These are phyloP conservation scores for Fringilla coelebs DNA, from an alignment of 2,797 vertebrate species.

Conservation along the genomic window DNA sequence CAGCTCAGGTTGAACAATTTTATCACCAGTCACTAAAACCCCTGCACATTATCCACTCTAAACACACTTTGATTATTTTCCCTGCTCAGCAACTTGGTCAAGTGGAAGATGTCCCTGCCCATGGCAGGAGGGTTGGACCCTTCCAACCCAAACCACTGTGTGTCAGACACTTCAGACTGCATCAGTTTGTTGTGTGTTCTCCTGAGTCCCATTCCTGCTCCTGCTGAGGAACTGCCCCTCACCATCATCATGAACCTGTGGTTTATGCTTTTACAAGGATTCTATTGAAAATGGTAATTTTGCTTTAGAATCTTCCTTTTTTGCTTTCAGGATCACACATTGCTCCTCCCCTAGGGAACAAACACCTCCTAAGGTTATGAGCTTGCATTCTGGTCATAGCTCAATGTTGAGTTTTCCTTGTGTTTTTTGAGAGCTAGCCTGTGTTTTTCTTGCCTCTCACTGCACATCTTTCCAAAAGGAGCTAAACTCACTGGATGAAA, in stretches of 20 bases:
- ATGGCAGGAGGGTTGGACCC: not conserved
- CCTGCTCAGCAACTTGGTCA: not conserved
- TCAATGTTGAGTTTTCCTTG: not conserved
- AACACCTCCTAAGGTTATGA: not conserved
- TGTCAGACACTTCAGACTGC: not conserved
- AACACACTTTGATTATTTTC: not conserved
- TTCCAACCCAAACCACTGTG: not conserved
- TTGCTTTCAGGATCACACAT: not conserved
- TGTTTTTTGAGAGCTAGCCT: not conserved
- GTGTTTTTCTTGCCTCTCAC: not conserved
- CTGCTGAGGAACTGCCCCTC: not conserved
- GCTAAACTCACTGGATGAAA: not conserved
- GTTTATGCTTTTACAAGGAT: constrained; percentile 77
- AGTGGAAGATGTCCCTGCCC: not conserved
- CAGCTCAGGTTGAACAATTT: not conserved
- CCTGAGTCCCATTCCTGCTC: not conserved
- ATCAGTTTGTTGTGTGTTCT: fast-evolving
- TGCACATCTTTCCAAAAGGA: not conserved
- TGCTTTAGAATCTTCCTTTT: constrained; percentile 26
- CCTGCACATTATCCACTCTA: not conserved
- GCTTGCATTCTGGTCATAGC: not conserved
- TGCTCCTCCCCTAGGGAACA: not conserved
- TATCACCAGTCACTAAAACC: not conserved
- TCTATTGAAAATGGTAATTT: constrained; percentile 77
- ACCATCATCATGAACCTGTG: fast-evolving